Conservation (phyloP, 2,888 invertebrate species). For the Drosophila ezoana region DNA sequence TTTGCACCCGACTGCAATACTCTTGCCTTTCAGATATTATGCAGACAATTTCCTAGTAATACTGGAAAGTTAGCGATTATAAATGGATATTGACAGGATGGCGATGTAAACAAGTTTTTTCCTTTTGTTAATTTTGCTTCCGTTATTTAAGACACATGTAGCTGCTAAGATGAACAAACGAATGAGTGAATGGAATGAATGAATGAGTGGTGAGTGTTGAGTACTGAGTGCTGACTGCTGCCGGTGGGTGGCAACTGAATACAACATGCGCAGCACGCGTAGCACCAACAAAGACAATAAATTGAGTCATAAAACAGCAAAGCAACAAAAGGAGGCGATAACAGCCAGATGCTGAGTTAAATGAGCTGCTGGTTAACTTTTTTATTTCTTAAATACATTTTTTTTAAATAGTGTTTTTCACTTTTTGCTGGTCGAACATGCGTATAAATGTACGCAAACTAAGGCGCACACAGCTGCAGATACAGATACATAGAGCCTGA, state of each 20-base stretch:
- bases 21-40: slow-evolving; percentile 3
- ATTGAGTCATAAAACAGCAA: slow-evolving; percentile 72
- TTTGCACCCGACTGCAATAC: no score
- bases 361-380: slow-evolving; percentile 59
- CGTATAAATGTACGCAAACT: slow-evolving; percentile 49
- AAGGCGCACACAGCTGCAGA: slow-evolving; percentile 28
- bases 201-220: slow-evolving; percentile 36
- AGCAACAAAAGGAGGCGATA: slow-evolving; percentile 45
- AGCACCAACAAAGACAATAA: slow-evolving; percentile 65
- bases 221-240: slow-evolving; percentile 13
- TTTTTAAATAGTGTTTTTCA: slow-evolving; percentile 8
- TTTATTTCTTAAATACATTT: slow-evolving; percentile 19
- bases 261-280: slow-evolving; percentile 62
- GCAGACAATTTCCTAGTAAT: slow-evolving; percentile 33
- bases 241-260: slow-evolving; percentile 56
- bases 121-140: slow-evolving; percentile 27
- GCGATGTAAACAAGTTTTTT: slow-evolving; percentile 37
- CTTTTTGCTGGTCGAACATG: slow-evolving; percentile 55
- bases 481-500: slow-evolving; percentile 2
- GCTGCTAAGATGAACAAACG: slow-evolving; percentile 36
- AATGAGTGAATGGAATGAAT: slow-evolving; percentile 31
- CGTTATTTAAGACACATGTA: slow-evolving; percentile 43
- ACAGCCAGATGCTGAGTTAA: slow-evolving; percentile 64
- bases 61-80: slow-evolving; percentile 21
- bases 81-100: slow-evolving; percentile 42